Conservation (phyloP, 2,888 invertebrate genomes). For the Apamea monoglypha region DNA sequence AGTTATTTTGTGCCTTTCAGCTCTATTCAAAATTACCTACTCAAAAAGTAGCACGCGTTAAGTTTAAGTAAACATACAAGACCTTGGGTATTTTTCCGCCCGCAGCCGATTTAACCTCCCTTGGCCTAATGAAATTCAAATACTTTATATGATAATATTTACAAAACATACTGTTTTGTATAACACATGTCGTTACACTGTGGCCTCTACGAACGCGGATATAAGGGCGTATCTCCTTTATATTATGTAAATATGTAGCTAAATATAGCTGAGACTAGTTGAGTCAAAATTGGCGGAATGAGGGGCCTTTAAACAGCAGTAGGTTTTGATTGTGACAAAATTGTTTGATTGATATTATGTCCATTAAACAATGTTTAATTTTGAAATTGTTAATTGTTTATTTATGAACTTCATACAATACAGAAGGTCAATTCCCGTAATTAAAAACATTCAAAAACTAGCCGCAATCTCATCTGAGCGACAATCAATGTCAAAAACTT, state of each 20-base stretch:
- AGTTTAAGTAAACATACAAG: constrained; percentile 31
- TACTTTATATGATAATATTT: constrained; percentile 67
- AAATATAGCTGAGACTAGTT: not conserved
- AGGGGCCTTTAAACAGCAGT: not conserved
- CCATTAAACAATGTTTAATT: not conserved
- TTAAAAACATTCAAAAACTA: not conserved
- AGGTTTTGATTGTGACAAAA: not conserved
- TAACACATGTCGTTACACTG: constrained; percentile 56
- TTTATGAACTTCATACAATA: not conserved
- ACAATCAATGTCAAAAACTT: not conserved
- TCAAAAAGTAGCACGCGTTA: constrained; percentile 8
- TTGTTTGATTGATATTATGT: not conserved
- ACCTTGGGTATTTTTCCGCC: constrained; percentile 41
- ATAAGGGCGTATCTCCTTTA: constrained; percentile 7
- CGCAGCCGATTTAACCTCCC: constrained; percentile 64
- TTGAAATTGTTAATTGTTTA: not conserved
- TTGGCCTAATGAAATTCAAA: constrained; percentile 69
- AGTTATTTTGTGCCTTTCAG: not conserved
- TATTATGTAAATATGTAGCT: not conserved
- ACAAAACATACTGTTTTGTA: constrained; percentile 63
- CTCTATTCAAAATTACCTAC: constrained; percentile 5
- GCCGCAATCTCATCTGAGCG: not conserved
- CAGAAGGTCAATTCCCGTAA: not conserved
- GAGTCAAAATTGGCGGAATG: not conserved
- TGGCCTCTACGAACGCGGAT: constrained; percentile 33